These are phyloP conservation scores for Macroramphosus scolopax DNA, from an alignment of 2,797 vertebrate genomes.

Conservation along the genomic window DNA sequence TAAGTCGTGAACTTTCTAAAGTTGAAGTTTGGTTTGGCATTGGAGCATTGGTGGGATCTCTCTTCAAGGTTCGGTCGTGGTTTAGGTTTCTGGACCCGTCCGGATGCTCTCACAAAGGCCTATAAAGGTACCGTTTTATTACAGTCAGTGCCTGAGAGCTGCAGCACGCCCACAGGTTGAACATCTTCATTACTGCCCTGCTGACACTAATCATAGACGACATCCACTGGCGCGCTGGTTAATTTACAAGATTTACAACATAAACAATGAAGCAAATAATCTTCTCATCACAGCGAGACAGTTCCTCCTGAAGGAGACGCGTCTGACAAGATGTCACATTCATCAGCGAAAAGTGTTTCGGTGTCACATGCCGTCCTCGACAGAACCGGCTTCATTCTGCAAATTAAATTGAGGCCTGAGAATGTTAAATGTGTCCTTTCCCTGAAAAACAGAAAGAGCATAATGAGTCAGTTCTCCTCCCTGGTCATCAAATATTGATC, in stretches of 20 bases:
- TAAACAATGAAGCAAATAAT: constrained; percentile 62
- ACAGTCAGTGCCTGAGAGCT: constrained; percentile 23
- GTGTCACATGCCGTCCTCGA: constrained; percentile 24
- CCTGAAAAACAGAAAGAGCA: too few relatives aligned
- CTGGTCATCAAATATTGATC: too few relatives aligned
- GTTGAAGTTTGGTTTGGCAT: too few relatives aligned
- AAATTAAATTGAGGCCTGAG: constrained; percentile 23
- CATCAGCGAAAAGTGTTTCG: constrained; percentile 36
- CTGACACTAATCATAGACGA: constrained; percentile 66
- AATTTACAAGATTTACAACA: constrained; percentile 66
- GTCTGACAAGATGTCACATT: constrained; percentile 38
- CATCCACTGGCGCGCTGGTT: constrained; percentile 51
- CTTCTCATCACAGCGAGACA: constrained; percentile 34
- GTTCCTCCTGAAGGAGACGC: constrained; percentile 35
- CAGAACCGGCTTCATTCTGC: constrained; percentile 17
- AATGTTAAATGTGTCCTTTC: constrained; percentile 23
- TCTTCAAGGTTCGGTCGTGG: too few relatives aligned
- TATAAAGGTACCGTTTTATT: constrained; percentile 21
- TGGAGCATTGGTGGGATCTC: too few relatives aligned
- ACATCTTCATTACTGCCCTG: constrained; percentile 61
- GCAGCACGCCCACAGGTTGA: constrained; percentile 51
- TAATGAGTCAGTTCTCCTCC: constrained; percentile 2
- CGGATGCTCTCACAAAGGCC: background rate
- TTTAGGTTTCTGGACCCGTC: too few relatives aligned
- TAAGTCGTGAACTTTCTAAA: background rate